Conservation (phyloP, 1,140 invertebrate species). For the Holotrichia oblita region DNA sequence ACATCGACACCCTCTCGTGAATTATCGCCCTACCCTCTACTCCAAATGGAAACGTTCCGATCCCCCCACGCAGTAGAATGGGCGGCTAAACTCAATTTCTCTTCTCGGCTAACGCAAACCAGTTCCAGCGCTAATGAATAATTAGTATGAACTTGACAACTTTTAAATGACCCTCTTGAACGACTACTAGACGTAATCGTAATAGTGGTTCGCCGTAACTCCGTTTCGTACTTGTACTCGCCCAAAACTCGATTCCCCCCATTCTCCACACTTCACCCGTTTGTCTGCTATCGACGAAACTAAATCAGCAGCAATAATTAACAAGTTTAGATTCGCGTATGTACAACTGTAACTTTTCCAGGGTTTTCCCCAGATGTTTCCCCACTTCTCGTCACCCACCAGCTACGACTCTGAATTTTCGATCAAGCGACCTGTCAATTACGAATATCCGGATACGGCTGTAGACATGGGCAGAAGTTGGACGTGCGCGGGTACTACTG, state of each 20-base stretch:
- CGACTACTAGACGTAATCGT: not conserved
- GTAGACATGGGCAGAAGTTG: not conserved
- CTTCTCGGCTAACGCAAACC: too few species aligned
- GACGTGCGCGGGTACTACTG: not conserved
- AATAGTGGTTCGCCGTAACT: not conserved
- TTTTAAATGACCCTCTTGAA: not conserved
- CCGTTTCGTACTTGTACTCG: not conserved
- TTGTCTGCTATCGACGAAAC: not conserved
- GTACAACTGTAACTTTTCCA: not conserved
- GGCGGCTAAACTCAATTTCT: too few species aligned
- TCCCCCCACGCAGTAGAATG: too few species aligned
- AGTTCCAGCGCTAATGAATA: not conserved
- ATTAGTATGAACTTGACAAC: not conserved
- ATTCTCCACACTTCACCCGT: not conserved
- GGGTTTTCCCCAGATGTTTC: not conserved
- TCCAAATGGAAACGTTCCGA: too few species aligned
- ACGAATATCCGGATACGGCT: not conserved
- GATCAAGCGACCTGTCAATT: constrained; percentile 11
- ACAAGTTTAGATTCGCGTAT: constrained; percentile 16
- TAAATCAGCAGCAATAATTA: constrained; percentile 21
- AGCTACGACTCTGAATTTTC: not conserved
- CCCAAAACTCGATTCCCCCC: not conserved
- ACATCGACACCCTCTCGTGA: too few species aligned
- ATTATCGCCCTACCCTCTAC: too few species aligned
- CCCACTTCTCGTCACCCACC: not conserved